Base-by-base conservation (phyloP, 37 sponge, comb jelly and placozoan genomes). In the Theonella swinhoei region DNA sequence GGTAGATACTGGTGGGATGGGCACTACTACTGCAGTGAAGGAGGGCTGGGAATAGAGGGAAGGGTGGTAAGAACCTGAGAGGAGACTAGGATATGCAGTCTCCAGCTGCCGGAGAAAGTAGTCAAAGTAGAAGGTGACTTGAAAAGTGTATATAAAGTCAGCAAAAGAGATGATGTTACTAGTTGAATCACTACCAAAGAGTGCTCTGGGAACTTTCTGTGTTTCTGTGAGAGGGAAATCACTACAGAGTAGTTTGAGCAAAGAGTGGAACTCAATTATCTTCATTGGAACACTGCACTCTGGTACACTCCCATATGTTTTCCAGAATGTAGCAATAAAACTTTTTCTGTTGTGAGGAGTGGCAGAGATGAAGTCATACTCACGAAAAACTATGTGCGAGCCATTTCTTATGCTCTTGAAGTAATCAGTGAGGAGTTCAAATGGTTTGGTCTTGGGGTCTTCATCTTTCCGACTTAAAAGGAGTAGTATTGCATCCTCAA, bases 331-430 rank as follows among this genome's bases (percentile, higher is more conserved):
- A 31, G 78, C 85, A 24, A 96, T 62, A 81, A 96, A 96, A 31
- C 87, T 79, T 0, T 79, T 83, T 31, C 93, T 75, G 81, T 96
- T 96, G 92, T 90, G 79, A 23, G 93, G 96, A 35, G 92, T 96
- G 8, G 85, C 39, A 28, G 80, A 73, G 25, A 96, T 38, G 73
- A 82, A 96, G 29, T 69, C 23, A 75, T 92, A 92, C 36, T 89
- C 91, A 2, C 93, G 85, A 58, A 87, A 88, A 7, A 79, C 83
- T 25, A 96, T 78, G 63, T 96, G 96, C 23, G 80, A 83, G 14
- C 93, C 96, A 22, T 70, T 30, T 9, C 54, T 70, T 1, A 92
- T 89, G 23, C 90, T 76, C 24, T 70, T 72, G 70, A 96, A 96
- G 63, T 96, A 96, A 8, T 92, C 93, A 0, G 85, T 61, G 33